Percentiles rank a stretch among this genome's conserved stretches.
These are phyloP conservation scores for Silurus aristotelis DNA, from an alignment of 2,797 vertebrate genomes.

Conservation along the genomic window DNA sequence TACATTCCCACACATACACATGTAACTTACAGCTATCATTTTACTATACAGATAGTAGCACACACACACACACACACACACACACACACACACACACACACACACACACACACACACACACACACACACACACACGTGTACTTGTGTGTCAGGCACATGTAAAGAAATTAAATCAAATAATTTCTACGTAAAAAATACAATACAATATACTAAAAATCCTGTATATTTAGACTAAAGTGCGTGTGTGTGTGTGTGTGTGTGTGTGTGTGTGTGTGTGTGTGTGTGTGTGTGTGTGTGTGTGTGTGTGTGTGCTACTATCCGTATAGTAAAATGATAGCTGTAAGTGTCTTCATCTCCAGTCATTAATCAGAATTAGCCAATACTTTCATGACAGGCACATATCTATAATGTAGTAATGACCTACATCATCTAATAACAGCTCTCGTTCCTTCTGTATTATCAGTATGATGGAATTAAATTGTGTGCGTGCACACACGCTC, in stretches of 20 bases:
- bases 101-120: too few relatives aligned
- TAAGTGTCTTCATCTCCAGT: conserved; percentile 15
- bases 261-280: not conserved
- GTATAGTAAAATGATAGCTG: not conserved
- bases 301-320: not conserved
- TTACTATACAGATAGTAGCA: too few relatives aligned
- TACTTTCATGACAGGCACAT: conserved; percentile 18
- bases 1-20: not conserved
- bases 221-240: too few relatives aligned
- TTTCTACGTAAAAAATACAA: too few relatives aligned
- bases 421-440: conserved; percentile 13
- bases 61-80: not conserved
- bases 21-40: too few relatives aligned
- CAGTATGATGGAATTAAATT: not conserved
- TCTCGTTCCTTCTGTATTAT: conserved; percentile 11
- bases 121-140: not conserved
- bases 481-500: not conserved
- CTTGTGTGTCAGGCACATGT: too few relatives aligned
- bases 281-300: not conserved
- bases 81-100: not conserved
- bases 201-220: too few relatives aligned
- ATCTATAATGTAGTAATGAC: conserved; percentile 25
- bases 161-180: too few relatives aligned
- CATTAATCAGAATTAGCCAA: conserved; percentile 24
- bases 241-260: too few relatives aligned